Base-by-base conservation (phyloP, 2,888 invertebrate genomes). In the Clistopyga incitator region DNA sequence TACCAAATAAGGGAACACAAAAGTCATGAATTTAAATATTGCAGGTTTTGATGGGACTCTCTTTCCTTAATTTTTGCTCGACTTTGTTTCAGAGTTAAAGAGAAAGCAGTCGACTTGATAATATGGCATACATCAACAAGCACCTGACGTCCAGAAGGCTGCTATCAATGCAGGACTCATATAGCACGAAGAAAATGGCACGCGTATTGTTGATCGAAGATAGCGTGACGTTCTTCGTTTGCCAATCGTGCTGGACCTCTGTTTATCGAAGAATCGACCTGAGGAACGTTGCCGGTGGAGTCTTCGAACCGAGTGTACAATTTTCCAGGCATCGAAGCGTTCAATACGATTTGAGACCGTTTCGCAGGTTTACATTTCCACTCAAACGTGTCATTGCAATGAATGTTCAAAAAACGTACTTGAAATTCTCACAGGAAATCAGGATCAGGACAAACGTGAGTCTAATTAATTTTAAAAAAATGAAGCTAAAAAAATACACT, bases 211-310 rank as follows among this genome's bases (percentile, higher is more conserved):
- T 67, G 25, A 67, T 67, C 25, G 25, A 67, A 47, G 67, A 47
- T 67, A 67, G 67, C 67, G 67, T 67, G 67, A 45, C 25, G 47
- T 10, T 47, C 47, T 23, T 45, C 13, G 67, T 67, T 67, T 67
- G 67, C 45, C 23, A 45, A 67, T 67, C 67, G 67, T 67, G 67
- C 25, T 47, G 67, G 25, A 25, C 47, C 47, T 25, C 6, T 67
- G 67, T 67, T 67, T 45, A 47, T 47, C 25, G 47, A 45, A 20
- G 45, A 65, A 65, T 65, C 65, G 65, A 65, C 25, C 45, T 23
- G 15, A 23, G 23, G 25, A 47, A 6, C 25, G 6, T 67, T 25
- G 15, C 2, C 64, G 59, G 13, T 29, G 29, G 29, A 38, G 61
- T 11, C 4, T 38, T 18, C 20, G 38, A 42, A 64, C n/a, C 18